These are phyloP conservation scores for Linnaemya vulpina DNA, from an alignment of 2,888 invertebrate genomes.

Conservation along the genomic window DNA sequence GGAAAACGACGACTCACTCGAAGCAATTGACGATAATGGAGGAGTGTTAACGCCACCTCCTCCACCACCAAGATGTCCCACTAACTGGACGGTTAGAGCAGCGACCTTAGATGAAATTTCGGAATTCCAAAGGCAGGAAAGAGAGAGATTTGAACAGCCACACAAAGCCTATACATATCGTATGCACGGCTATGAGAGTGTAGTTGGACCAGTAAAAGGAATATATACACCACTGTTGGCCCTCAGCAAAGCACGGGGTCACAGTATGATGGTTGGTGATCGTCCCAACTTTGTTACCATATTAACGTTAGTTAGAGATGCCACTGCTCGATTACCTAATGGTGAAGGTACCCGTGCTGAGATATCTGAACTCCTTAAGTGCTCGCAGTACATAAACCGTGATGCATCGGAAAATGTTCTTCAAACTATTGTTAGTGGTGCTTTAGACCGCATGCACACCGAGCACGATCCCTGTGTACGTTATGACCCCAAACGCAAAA, in stretches of 20 bases:
- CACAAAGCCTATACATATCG: conserved; percentile 95
- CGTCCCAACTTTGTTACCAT: conserved; percentile 96
- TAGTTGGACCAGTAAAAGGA: conserved; percentile 92
- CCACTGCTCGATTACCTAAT: conserved; percentile 95
- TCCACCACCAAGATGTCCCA: conserved; percentile 87
- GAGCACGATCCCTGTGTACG: conserved; percentile 96
- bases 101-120: conserved; percentile 90
- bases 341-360: conserved; percentile 95
- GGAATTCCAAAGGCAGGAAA: conserved; percentile 91
- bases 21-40: conserved; percentile 51
- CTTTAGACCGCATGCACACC: conserved; percentile 94
- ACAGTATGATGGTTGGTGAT: conserved; percentile 90
- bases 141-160: conserved; percentile 92
- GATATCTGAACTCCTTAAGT: conserved; percentile 93
- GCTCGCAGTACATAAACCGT: conserved; percentile 87
- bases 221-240: conserved; percentile 88
- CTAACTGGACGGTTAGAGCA: conserved; percentile 92
- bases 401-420: conserved; percentile 82
- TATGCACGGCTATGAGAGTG: conserved; percentile 93
- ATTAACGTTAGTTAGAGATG: conserved; percentile 95
- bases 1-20: conserved; percentile 76
- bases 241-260: conserved; percentile 89
- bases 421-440: conserved; percentile 94
- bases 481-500: conserved; percentile 94
- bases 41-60: conserved; percentile 81